phyloP scores from a whole-genome alignment of 2,113 vertebrate species.

The Crotalus viridis region DNA sequence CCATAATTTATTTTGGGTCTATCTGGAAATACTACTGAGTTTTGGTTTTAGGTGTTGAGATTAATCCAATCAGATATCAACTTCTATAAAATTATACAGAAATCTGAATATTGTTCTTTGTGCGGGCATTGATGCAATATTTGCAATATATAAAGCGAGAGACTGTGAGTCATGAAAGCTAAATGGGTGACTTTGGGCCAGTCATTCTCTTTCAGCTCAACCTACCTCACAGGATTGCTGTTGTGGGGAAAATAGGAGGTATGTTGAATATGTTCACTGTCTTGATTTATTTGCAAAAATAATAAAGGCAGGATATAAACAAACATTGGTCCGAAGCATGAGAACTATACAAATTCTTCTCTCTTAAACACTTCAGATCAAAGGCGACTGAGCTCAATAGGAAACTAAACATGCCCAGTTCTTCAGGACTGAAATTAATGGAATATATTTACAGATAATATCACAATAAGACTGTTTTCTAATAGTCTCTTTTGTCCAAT shows the following conservation, averaged over 20 bases:
- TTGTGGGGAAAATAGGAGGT: neutral
- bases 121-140: neutral
- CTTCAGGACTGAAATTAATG: neutral
- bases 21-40: neutral
- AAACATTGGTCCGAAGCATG: neutral
- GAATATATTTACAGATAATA: neutral
- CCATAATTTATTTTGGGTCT: neutral
- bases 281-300: neutral
- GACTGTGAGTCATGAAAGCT: neutral
- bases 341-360: neutral
- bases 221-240: neutral
- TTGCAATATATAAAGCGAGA: neutral
- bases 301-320: neutral
- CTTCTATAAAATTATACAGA: neutral
- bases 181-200: neutral
- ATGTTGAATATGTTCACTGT: neutral
- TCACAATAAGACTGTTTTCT: neutral
- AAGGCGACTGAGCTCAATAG: neutral
- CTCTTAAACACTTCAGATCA: neutral
- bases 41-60: neutral
- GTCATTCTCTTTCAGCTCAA: neutral
- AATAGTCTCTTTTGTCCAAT: fast-evolving
- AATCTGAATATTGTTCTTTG: neutral
- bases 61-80: neutral
- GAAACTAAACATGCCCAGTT: neutral